Conservation (phyloP, 2,113 vertebrate species). For the Hepsetus odoe region DNA sequence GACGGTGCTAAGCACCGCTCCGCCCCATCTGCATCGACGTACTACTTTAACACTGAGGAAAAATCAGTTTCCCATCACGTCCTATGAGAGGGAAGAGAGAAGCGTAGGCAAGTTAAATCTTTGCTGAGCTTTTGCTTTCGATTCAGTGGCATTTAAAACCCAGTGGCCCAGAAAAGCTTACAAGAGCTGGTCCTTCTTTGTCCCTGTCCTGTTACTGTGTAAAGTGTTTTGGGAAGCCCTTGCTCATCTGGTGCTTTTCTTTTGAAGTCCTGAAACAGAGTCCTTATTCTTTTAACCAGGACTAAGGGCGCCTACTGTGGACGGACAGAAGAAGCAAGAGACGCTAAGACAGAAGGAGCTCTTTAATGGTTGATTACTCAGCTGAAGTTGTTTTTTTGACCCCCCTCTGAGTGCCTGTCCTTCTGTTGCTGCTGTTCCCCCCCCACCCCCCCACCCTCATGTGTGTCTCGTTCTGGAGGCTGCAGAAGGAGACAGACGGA, state of each 20-base stretch:
- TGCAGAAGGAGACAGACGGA: conserved; percentile 19
- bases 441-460: not conserved
- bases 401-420: not conserved
- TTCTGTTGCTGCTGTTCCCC: not conserved
- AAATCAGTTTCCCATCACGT: too few relatives aligned
- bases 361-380: not conserved
- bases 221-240: conserved; percentile 7
- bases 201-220: not conserved
- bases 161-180: conserved; percentile 2
- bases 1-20: too few relatives aligned
- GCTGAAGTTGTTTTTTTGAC: conserved; percentile 7
- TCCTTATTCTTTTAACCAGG: conserved; percentile 30
- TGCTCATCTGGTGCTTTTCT: conserved; percentile 11
- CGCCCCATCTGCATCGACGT: too few relatives aligned
- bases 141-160: not conserved
- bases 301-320: not conserved
- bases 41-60: too few relatives aligned
- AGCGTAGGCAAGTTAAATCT: too few relatives aligned
- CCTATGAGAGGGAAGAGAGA: too few relatives aligned
- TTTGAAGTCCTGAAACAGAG: not conserved
- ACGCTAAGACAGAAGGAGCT: conserved; percentile 1
- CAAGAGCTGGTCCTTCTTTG: not conserved
- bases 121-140: too few relatives aligned
- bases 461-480: not conserved
- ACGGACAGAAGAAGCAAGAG: not conserved